Evolutionary conservation across 2,113 vertebrate species (phyloP), one percentile per base, ranked within the genome.

Genomic region (Burhinus oedicnemus): DNA sequence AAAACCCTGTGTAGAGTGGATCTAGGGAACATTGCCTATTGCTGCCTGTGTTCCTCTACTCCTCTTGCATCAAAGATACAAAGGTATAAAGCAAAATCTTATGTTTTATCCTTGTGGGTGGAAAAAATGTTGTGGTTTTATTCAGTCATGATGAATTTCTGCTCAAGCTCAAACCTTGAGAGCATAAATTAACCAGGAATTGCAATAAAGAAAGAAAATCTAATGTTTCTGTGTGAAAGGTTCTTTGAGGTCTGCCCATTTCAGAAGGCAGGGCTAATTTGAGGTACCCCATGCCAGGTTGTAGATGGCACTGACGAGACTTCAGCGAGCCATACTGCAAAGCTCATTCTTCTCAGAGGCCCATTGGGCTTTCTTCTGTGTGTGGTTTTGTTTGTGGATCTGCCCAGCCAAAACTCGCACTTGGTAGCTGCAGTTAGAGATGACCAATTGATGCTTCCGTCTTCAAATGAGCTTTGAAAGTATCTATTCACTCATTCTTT

Each of bases 321-420:
- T 66, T 32, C 25, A 29, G 10, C 0, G 7, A 76, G n/a, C 22
- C 1, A 2, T 26, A 4, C 49, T 26, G 34, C 42, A 34, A 15
- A 52, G 16, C 9, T n/a, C 8, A 9, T 14, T 74, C 60, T 54
- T 61, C 38, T 32, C 32, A 44, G 58, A 45, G 9, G 54, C n/a
- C 10, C 32, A 2, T 6, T 45, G 60, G 20, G 4, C 34, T 83
- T 86, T 55, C n/a, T 42, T 27, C 26, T 44, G 5, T 26, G 40
- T 1, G 12, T 64, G 64, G 9, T 45, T 83, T 8, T 38, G 5
- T 22, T 12, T 18, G 38, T 38, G 47, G 12, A 17, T 51, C 61
- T 87, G 51, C 42, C 25, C 18, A 34, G 16, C 36, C 6, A 2
- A 83, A 80, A 29, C 23, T 29, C 30, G 22, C 64, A 27, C 42